Conservation (phyloP, 2,888 invertebrate species). For the Drosophila nr. fundita region DNA sequence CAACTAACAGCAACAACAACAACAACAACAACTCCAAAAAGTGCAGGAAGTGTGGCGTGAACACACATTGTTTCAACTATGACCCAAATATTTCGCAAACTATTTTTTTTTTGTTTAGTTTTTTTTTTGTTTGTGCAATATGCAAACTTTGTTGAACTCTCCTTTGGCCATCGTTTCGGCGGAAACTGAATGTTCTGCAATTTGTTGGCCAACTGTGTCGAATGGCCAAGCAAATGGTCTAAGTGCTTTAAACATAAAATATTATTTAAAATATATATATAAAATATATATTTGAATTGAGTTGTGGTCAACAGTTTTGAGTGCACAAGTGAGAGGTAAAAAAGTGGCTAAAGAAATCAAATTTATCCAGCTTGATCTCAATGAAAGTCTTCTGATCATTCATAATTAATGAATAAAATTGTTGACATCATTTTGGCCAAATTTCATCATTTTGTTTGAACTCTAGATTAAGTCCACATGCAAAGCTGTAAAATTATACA, state of each 20-base stretch:
- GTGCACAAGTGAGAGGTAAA: not conserved
- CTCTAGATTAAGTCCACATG: not conserved
- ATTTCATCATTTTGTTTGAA: not conserved
- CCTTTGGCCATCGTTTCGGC: not conserved
- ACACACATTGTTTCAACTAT: conserved; percentile 63
- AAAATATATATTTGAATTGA: not conserved
- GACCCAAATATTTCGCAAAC: conserved; percentile 63
- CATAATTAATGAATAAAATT: not conserved
- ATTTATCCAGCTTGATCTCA: not conserved
- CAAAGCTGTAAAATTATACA: not conserved
- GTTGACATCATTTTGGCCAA: not conserved
- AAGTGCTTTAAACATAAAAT: conserved; percentile 2
- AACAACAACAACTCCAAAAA: not conserved
- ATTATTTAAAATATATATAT: not conserved
- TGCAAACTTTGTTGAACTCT: not conserved
- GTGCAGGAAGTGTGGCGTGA: conserved; percentile 42
- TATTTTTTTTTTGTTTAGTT: not conserved
- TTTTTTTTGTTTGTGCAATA: not conserved
- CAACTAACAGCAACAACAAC: conserved; percentile 1
- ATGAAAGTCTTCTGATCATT: not conserved
- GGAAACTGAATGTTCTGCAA: conserved; percentile 19
- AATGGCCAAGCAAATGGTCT: conserved; percentile 5
- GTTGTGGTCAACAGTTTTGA: not conserved
- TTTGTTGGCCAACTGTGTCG: conserved; percentile 38
- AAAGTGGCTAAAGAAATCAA: not conserved